These are phyloP conservation scores for Etia nguti DNA, from an alignment of 2,113 vertebrate species.

Conservation along the genomic window DNA sequence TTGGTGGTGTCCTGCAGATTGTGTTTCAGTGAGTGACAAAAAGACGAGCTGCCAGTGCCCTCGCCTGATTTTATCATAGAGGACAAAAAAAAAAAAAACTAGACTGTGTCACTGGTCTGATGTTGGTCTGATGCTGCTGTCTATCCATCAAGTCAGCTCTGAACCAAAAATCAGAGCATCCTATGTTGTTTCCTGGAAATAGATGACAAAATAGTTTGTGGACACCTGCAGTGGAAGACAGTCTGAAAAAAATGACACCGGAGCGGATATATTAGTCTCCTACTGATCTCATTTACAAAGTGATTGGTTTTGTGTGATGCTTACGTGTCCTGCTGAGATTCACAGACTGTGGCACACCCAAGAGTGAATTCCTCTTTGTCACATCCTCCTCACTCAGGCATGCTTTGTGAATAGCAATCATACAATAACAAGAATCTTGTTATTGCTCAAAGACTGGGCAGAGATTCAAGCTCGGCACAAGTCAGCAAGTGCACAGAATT, in stretches of 20 bases:
- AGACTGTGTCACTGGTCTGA: not conserved
- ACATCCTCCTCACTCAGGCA: not conserved
- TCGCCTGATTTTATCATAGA: slow-evolving; percentile 1
- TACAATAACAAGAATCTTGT: not conserved
- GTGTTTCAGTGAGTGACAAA: slow-evolving; percentile 5
- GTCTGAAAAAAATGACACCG: slow-evolving; percentile 24
- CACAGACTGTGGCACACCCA: not conserved
- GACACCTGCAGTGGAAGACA: not conserved
- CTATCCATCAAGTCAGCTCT: slow-evolving; percentile 14
- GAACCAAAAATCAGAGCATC: not conserved
- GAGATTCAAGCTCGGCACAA: not conserved
- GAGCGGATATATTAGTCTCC: slow-evolving; percentile 46
- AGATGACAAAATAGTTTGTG: slow-evolving; percentile 16
- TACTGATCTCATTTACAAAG: slow-evolving; percentile 64
- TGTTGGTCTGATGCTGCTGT: not conserved
- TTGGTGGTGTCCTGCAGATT: not conserved
- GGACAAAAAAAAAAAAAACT: not conserved
- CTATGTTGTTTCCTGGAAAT: slow-evolving; percentile 18
- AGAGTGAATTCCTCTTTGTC: slow-evolving; percentile 3
- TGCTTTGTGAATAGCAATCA: not conserved
- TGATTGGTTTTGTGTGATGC: slow-evolving; percentile 56
- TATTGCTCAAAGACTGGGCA: not conserved
- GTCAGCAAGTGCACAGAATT: not conserved
- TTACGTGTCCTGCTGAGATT: slow-evolving; percentile 23
- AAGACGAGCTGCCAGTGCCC: not conserved